phyloP scores from a whole-genome alignment of 2,113 vertebrate species.

The Capra hircus region DNA sequence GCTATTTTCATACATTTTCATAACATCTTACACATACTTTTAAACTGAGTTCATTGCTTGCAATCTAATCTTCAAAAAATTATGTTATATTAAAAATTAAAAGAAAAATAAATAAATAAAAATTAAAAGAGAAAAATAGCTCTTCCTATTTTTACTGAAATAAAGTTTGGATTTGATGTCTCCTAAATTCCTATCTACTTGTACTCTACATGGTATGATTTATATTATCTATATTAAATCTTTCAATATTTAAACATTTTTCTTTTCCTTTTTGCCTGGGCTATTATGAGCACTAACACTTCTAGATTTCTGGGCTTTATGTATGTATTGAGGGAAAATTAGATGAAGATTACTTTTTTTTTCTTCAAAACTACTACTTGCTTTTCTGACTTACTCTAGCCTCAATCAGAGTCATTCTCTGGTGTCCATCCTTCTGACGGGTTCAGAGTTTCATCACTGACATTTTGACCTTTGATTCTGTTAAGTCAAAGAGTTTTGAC shows the following conservation, averaged over 20 bases:
- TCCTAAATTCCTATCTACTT: not conserved
- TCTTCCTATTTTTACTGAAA: conserved; percentile 15
- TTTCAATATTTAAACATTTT: not conserved
- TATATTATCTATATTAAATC: not conserved
- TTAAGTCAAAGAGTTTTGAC: not conserved
- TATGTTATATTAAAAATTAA: not conserved
- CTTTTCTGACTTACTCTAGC: not conserved
- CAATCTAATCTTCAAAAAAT: not conserved
- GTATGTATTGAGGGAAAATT: not conserved
- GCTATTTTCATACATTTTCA: conserved; percentile 58
- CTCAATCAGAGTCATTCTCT: not conserved
- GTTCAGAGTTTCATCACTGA: not conserved
- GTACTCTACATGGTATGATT: not conserved
- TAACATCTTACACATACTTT: conserved; percentile 37
- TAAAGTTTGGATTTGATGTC: not conserved
- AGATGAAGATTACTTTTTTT: not conserved
- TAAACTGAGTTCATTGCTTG: not conserved
- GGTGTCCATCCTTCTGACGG: not conserved
- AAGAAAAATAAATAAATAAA: not conserved
- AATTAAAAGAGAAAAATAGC: not conserved
- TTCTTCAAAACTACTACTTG: not conserved
- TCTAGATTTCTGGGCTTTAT: not conserved
- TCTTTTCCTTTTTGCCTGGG: not conserved
- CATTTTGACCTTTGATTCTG: not conserved
- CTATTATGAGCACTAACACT: not conserved